phyloP scores from a whole-genome alignment of 2,113 vertebrate species.

The Microtus richardsoni region DNA sequence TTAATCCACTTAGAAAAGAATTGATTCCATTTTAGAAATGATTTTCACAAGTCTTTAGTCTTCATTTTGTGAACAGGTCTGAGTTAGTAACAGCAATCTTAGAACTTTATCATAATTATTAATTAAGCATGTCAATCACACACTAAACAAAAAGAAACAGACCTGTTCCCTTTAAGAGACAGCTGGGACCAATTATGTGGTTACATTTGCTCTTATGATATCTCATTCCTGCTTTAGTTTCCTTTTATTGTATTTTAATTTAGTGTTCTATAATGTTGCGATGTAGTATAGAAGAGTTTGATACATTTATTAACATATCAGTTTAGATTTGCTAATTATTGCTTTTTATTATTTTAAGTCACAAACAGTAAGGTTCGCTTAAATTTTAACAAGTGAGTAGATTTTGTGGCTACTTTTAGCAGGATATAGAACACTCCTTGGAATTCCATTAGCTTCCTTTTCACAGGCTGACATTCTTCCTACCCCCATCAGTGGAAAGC shows the following conservation, averaged over 20 bases:
- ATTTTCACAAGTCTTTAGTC: constrained; percentile 45
- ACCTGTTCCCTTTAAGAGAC: constrained; percentile 43
- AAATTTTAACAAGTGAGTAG: neutral
- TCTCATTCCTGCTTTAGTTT: constrained; percentile 30
- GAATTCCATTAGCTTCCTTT: neutral
- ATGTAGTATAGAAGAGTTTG: neutral
- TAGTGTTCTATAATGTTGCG: neutral
- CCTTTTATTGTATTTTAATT: constrained; percentile 36
- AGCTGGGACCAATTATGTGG: neutral
- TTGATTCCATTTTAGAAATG: constrained; percentile 47
- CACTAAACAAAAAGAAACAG: constrained; percentile 14
- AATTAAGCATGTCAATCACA: constrained; percentile 44
- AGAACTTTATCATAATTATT: constrained; percentile 48
- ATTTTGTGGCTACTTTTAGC: neutral
- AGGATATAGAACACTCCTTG: neutral
- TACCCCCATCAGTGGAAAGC: neutral
- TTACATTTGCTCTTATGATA: constrained; percentile 6
- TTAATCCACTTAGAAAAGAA: constrained; percentile 34
- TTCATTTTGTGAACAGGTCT: constrained; percentile 46
- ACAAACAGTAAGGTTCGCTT: constrained; percentile 22
- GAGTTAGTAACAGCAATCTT: constrained; percentile 36
- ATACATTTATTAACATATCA: constrained; percentile 46
- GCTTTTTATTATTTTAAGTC: constrained; percentile 51
- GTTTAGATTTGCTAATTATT: constrained; percentile 12
- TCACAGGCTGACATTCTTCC: neutral